Evolutionary conservation across 2,113 vertebrate species (phyloP).

Genomic region (Artemisiospiza belli): DNA sequence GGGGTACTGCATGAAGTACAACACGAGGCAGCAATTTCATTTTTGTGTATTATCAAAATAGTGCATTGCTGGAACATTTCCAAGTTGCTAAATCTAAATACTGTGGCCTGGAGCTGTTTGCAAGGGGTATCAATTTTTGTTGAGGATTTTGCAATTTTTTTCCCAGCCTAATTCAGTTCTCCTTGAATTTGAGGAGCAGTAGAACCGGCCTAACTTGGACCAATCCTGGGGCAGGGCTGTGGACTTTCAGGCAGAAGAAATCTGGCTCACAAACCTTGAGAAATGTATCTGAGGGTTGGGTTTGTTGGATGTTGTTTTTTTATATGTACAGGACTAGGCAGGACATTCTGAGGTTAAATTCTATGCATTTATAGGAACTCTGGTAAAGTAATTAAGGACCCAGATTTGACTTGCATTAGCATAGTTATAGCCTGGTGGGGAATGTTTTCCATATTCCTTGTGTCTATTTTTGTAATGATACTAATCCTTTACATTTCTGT

Average conservation of each 20-base stretch:
- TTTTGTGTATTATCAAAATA: neutral
- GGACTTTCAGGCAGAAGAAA: neutral
- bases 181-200: neutral
- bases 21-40: neutral
- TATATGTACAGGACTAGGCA: neutral
- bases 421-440: conserved; percentile 62
- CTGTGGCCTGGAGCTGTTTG: neutral
- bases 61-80: neutral
- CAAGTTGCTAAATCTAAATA: neutral
- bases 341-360: conserved; percentile 63
- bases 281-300: neutral
- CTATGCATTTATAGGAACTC: conserved; percentile 56
- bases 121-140: neutral
- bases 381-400: conserved; percentile 68
- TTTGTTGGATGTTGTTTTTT: neutral
- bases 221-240: neutral
- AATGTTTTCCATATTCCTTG: conserved; percentile 67
- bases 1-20: neutral
- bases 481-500: conserved; percentile 68
- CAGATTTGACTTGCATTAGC: conserved; percentile 63
- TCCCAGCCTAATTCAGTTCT: neutral
- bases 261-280: neutral
- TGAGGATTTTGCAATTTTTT: neutral
- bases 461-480: conserved; percentile 65
- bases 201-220: neutral